Evolutionary conservation across 1,140 invertebrate species (phyloP).

Genomic region (Pentalonia nigronervosa): DNA sequence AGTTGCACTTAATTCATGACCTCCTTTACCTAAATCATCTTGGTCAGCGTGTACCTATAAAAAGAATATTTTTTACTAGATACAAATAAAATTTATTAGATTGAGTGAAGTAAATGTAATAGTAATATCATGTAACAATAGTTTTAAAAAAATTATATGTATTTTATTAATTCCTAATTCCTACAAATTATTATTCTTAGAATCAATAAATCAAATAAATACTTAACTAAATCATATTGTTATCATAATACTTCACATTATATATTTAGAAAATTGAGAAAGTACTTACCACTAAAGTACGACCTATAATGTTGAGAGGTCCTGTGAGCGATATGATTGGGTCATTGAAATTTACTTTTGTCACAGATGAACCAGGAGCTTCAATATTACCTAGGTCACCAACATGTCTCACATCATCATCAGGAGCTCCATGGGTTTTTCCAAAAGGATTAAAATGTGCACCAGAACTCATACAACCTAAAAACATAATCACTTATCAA

Average conservation of each 20-base stretch:
- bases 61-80: background rate
- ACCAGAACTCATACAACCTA: slow-evolving; percentile 92
- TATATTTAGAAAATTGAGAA: background rate
- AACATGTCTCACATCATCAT: slow-evolving; percentile 77
- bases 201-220: background rate
- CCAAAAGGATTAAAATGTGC: slow-evolving; percentile 92
- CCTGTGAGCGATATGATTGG: slow-evolving; percentile 78
- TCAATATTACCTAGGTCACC: slow-evolving; percentile 93
- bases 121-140: too few species aligned
- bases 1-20: slow-evolving; percentile 90
- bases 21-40: slow-evolving; percentile 94
- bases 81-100: background rate
- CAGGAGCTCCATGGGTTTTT: slow-evolving; percentile 86
- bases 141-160: too few species aligned
- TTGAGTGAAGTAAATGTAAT: too few species aligned
- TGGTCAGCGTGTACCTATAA: slow-evolving; percentile 83
- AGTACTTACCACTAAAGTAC: slow-evolving; percentile 80
- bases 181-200: too few species aligned
- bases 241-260: background rate
- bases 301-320: slow-evolving; percentile 81
- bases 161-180: too few species aligned
- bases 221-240: too few species aligned
- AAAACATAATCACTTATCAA: slow-evolving; percentile 28
- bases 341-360: slow-evolving; percentile 81
- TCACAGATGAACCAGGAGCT: slow-evolving; percentile 75